A percentile compares a stretch with the other conserved stretches of the same genome.
Evolutionary conservation across 2,888 invertebrate genomes (phyloP).

Genomic region (Ichneumoninae sp.): DNA sequence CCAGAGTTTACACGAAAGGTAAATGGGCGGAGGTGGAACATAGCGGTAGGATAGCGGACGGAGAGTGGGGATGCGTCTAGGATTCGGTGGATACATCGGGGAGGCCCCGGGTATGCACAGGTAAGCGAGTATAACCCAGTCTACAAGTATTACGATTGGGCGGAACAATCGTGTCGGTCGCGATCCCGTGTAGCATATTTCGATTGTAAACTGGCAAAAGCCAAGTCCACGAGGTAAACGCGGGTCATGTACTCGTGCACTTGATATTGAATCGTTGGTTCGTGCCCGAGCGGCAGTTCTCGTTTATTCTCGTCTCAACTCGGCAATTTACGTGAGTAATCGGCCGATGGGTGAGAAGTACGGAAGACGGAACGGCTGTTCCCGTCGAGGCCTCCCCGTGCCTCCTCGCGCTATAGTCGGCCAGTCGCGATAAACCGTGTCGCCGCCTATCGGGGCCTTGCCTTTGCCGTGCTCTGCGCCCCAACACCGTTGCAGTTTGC

Average conservation of each 20-base stretch:
- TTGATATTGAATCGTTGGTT: conserved; percentile 77
- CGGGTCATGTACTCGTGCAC: conserved; percentile 74
- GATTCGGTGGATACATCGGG: conserved; percentile 16
- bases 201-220: conserved; percentile 6
- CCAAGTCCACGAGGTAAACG: conserved; percentile 62
- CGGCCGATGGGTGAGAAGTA: conserved; percentile 72
- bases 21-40: conserved; percentile 25
- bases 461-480: conserved; percentile 62
- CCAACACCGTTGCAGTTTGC: conserved; percentile 67
- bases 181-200: not conserved
- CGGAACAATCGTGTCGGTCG: not conserved
- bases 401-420: conserved; percentile 59
- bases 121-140: not conserved
- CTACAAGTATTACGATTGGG: not conserved
- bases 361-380: conserved; percentile 65
- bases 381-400: conserved; percentile 24
- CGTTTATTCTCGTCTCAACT: conserved; percentile 62
- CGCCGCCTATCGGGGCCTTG: conserved; percentile 77
- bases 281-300: conserved; percentile 56
- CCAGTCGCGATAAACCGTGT: conserved; percentile 75
- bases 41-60: not conserved
- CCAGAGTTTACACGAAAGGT: conserved; percentile 38
- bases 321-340: conserved; percentile 66
- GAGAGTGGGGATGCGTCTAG: conserved; percentile 12
- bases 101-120: not conserved